Base-by-base conservation (phyloP, 2,888 invertebrate species). In the Stenchaetothrips biformis region DNA sequence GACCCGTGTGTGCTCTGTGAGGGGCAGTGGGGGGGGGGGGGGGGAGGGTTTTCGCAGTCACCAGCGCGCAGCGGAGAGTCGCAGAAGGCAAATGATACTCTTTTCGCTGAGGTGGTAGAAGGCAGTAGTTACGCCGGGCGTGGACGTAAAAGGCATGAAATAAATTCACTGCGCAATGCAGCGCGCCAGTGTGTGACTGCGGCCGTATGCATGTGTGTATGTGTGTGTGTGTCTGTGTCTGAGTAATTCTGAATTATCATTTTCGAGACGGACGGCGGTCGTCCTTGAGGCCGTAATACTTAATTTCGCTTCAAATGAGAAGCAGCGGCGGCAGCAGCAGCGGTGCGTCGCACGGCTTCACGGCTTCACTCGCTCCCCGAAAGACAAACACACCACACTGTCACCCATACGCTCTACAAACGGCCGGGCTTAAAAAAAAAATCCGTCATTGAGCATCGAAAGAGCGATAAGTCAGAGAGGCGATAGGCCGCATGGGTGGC, bases 51-150 rank as follows among this genome's bases (percentile, higher is more conserved):
- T 37, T 37, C 37, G 37, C 37, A 37, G 37, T 37, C 37, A 37
- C 37, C 37, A 37, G 49, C 21, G 11, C 67, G 67, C 67, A 25
- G 25, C 67, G 25, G 49, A 11, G 53, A 13, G 18, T 13, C 53
- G 53, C 53, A 74, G 67, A 21, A 25, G 67, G 67, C 67, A 74
- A 74, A 74, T 74, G 67, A 74, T 74, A 74, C 67, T 74, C 67
- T 25, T 53, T 37, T 37, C 37, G 37, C 37, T 37, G 37, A 37
- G 37, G 37, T 37, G 37, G 37, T 37, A 37, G 37, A 1, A 4
- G 37, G 2, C 37, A 37, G 37, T 37, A 37, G 37, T 37, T 37
- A 37, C 37, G 37, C 37, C 37, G 37, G 37, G 37, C 37, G 37
- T 18, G 53, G 53, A 53, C 53, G 53, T 53, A 53, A 53, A 53